Conservation (phyloP, 1,140 invertebrate genomes). For the Thaumetopoea pityocampa region DNA sequence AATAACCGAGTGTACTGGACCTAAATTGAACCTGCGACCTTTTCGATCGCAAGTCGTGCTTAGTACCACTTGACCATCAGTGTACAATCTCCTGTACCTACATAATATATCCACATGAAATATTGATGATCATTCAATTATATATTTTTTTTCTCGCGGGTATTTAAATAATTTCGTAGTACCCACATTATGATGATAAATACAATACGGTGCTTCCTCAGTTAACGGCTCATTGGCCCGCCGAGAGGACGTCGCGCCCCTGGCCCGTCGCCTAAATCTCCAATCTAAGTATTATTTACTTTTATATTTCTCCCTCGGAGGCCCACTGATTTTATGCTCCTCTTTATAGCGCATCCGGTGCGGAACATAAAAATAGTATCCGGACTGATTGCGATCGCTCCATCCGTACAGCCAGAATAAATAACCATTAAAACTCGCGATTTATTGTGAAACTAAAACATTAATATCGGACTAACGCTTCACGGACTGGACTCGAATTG, state of each 20-base stretch:
- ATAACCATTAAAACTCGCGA: constrained; percentile 54
- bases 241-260: constrained; percentile 19
- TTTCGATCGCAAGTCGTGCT: no score
- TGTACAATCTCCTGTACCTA: no score
- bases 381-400: constrained; percentile 59
- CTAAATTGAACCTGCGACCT: no score
- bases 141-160: constrained; percentile 16
- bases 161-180: constrained; percentile 18
- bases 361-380: constrained; percentile 62
- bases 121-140: no score
- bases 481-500: no score
- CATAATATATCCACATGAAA: no score
- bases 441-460: constrained; percentile 28
- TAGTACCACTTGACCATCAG: no score
- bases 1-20: no score
- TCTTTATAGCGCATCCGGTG: constrained; percentile 64
- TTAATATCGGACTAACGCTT: constrained; percentile 17
- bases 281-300: constrained; percentile 64
- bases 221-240: constrained; percentile 27
- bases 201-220: constrained; percentile 17
- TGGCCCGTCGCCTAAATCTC: constrained; percentile 36
- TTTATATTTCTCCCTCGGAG: constrained; percentile 55
- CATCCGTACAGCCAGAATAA: constrained; percentile 44
- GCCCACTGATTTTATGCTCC: constrained; percentile 62
- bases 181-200: constrained; percentile 26